These are phyloP conservation scores for Aphidius colemani DNA, from an alignment of 2,888 invertebrate species.

Conservation along the genomic window DNA sequence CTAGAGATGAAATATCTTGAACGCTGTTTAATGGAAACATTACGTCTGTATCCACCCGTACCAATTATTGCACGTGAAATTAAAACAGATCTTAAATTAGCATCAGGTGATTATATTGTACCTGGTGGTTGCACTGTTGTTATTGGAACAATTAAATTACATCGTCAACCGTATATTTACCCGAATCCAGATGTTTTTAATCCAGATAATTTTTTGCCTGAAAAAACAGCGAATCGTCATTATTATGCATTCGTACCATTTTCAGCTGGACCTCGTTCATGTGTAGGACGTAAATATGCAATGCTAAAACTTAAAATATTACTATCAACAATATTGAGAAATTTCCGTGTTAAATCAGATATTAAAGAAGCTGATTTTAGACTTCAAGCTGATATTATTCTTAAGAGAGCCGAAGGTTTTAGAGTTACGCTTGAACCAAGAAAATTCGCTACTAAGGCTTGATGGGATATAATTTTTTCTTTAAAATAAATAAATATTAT, in stretches of 20 bases:
- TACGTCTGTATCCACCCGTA: slow-evolving; percentile 80
- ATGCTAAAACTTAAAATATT: slow-evolving; percentile 77
- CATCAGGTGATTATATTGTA: slow-evolving; percentile 67
- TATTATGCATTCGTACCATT: slow-evolving; percentile 82
- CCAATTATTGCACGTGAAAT: slow-evolving; percentile 77
- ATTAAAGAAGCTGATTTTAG: slow-evolving; percentile 70
- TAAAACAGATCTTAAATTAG: slow-evolving; percentile 73
- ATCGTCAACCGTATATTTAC: slow-evolving; percentile 70
- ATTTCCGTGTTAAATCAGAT: slow-evolving; percentile 69
- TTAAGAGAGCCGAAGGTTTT: slow-evolving; percentile 77
- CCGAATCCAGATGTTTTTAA: slow-evolving; percentile 74
- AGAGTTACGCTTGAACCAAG: slow-evolving; percentile 57
- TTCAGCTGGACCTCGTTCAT: slow-evolving; percentile 80
- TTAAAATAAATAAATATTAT: too few relatives aligned
- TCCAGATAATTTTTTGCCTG: slow-evolving; percentile 81
- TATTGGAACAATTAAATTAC: slow-evolving; percentile 70
- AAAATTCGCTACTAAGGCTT: slow-evolving; percentile 41
- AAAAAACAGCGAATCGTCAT: slow-evolving; percentile 74
- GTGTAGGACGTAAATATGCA: slow-evolving; percentile 82
- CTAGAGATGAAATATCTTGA: slow-evolving; percentile 82
- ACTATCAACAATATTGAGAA: slow-evolving; percentile 73
- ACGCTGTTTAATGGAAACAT: slow-evolving; percentile 76
- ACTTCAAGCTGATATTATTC: slow-evolving; percentile 74
- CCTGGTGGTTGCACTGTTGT: slow-evolving; percentile 76
- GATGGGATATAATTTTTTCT: slow-evolving; percentile 9